phyloP scores from a whole-genome alignment of 2,888 invertebrate genomes.

The Ophion ventricosus region DNA sequence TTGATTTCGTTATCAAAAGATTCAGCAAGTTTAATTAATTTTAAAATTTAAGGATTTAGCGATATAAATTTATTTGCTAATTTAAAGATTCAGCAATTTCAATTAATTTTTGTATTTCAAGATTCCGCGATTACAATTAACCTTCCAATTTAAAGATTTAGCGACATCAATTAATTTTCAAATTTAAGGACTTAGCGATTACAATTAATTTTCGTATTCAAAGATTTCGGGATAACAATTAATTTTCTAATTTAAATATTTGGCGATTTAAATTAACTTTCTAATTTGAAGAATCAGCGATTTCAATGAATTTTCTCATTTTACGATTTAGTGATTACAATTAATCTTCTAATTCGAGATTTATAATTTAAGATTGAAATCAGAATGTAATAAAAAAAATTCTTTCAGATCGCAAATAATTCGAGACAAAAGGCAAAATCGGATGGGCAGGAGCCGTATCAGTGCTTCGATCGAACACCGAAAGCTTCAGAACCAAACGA shows the following conservation, averaged over 20 bases:
- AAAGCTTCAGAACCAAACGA: neutral
- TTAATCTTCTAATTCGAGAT: neutral
- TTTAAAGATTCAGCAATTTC: neutral
- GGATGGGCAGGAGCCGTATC: neutral
- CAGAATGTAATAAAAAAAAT: neutral
- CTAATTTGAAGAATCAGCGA: neutral
- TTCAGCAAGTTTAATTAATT: too few relatives aligned
- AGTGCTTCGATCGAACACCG: neutral
- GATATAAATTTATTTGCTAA: neutral
- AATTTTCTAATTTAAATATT: neutral
- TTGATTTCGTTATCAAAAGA: too few relatives aligned
- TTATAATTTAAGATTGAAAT: neutral
- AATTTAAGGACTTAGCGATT: neutral
- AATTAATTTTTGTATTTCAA: neutral
- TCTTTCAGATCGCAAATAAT: neutral
- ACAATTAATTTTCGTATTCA: neutral
- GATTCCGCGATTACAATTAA: neutral
- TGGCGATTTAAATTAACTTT: neutral
- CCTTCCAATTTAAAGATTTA: neutral
- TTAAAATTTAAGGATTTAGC: neutral
- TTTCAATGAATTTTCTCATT: neutral
- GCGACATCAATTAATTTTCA: neutral
- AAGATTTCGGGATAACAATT: neutral
- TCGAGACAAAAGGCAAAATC: neutral
- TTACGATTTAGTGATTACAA: neutral